Evolutionary conservation across 1,140 invertebrate species (phyloP).

Genomic region (Lanistes nyassanus): DNA sequence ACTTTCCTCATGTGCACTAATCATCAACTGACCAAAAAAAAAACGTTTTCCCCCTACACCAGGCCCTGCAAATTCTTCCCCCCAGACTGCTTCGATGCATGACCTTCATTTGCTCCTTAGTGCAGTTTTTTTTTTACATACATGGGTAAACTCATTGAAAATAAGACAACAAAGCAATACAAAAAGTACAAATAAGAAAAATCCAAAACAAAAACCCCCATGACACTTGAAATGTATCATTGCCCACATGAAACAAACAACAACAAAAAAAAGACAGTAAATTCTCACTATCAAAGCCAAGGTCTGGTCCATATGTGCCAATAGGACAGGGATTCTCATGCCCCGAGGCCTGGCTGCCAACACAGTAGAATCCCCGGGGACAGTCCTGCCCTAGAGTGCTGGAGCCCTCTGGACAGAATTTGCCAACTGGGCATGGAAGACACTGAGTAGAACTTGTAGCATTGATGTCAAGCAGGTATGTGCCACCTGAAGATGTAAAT

Average conservation of each 20-base stretch:
- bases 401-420: slow-evolving; percentile 52
- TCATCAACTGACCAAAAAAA: too few relatives aligned
- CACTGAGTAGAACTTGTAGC: slow-evolving; percentile 44
- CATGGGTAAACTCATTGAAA: too few relatives aligned
- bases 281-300: slow-evolving; percentile 51
- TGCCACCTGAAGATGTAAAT: slow-evolving; percentile 42
- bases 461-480: slow-evolving; percentile 47
- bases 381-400: slow-evolving; percentile 40
- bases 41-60: too few relatives aligned
- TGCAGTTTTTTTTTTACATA: too few relatives aligned
- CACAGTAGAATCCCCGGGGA: slow-evolving; percentile 61
- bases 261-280: neutral
- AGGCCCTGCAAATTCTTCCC: too few relatives aligned
- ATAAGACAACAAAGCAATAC: too few relatives aligned
- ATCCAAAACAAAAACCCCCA: too few relatives aligned
- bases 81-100: too few relatives aligned
- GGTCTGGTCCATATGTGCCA: slow-evolving; percentile 54
- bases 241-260: neutral
- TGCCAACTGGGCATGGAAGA: slow-evolving; percentile 48
- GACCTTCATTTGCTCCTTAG: too few relatives aligned
- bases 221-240: too few relatives aligned
- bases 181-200: too few relatives aligned
- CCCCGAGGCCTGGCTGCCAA: slow-evolving; percentile 41
- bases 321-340: slow-evolving; percentile 57
- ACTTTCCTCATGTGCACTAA: too few relatives aligned